Evolutionary conservation across 2,888 invertebrate genomes (phyloP), one percentile per base, ranked within the genome.

Genomic region (Nomada hirtipes): DNA sequence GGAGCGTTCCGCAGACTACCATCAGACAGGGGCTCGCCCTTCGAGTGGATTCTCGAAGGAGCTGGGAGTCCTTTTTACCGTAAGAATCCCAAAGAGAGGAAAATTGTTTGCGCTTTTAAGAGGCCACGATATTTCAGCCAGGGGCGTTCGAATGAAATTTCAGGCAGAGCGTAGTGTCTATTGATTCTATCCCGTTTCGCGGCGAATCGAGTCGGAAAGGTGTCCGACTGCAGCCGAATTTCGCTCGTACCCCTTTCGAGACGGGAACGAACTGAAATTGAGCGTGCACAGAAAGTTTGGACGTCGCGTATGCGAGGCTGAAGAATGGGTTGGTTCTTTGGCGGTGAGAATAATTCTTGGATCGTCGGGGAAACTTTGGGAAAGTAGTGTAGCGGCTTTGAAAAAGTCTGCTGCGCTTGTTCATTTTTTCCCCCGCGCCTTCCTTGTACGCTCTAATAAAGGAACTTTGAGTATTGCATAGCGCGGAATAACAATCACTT

Each of bases 31-130:
- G 61, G 61, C 20, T 64, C 50, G 57, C 26, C 29, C 42, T 52
- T 68, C 44, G 18, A 29, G 36, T 36, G 42, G 73, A 26, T 68
- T 29, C 70, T 59, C 63, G 57, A 60, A 64, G 53, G 64, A 50
- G 65, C 23, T 23, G 13, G 26, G 42, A 36, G 47, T 36, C 26
- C 59, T 69, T 73, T 81, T 73, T 57, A 53, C 68, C 59, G 26
- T 64, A 15, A 53, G 64, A n/a, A 59, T 61, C 50, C 18, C 15
- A 1, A 59, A 60, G 82, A 64, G 81, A 81, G 72, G 63, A 71
- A 71, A 67, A 80, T 71, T 80, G 79, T 79, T 79, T 79, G 70
- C 60, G n/a, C 64, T 77, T 80, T 71, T 67, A 72, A 80, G 61
- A 72, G 67, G 60, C 50, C 71, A 36, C 71, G 79, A 79, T 61